Base-by-base conservation (phyloP, 1,140 invertebrate genomes). In the Magallana gigas region DNA sequence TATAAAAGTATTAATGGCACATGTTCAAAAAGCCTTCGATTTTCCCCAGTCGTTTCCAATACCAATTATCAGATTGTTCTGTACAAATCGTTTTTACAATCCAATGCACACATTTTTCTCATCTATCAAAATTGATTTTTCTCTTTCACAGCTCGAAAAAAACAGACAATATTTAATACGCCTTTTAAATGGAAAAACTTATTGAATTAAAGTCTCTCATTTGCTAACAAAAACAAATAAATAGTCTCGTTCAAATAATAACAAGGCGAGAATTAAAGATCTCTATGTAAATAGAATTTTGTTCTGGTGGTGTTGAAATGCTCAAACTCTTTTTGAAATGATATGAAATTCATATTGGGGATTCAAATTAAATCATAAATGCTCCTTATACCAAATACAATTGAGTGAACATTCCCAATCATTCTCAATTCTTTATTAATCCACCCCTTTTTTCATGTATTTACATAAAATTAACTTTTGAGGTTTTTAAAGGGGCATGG, bases 111-210 rank as follows among this genome's bases (percentile, higher is more conserved):
- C 36, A 71, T 71, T 11, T 76, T 76, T 9, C 68, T 36, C 23
- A 11, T 76, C 18, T 23, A 76, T 76, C 23, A 76, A 48, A 76
- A 76, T 76, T 76, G 68, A 76, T 76, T 76, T 29, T 18, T 76
- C 8, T 76, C 36, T 5, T 11, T 29, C 8, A 29, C 14, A 76
- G 4, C 18, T 23, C 11, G 36, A 76, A 23, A 76, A 29, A 18
- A 76, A 36, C 23, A 76, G 68, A 76, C 68, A 76, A 76, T 76
- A 29, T 76, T 76, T 76, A 76, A 36, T 76, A 76, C 18, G 68
- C 23, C 68, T 76, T 76, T 29, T 76, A 36, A 76, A 76, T 29
- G 18, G 7, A 6, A 48, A 76, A 76, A 76, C 36, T 76, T 36
- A 29, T 76, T 11, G 23, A 76, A 76, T 76, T 76, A 76, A 76